These are phyloP conservation scores for Caenorhabditis wallacei DNA, from an alignment of 2,888 invertebrate species.

Conservation along the genomic window DNA sequence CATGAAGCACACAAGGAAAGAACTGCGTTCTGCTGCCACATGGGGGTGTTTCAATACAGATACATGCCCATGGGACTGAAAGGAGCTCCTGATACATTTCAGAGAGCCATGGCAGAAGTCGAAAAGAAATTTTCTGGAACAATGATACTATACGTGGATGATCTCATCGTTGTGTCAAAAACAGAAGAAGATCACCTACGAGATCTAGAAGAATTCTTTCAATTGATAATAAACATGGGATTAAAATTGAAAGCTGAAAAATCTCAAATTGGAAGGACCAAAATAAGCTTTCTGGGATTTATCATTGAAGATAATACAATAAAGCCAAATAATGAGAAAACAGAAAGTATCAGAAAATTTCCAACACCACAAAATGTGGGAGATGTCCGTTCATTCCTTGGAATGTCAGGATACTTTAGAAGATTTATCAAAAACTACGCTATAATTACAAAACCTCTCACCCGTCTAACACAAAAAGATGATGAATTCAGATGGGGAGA, in stretches of 20 bases:
- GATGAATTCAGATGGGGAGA: slow-evolving; percentile 45
- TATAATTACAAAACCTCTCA: slow-evolving; percentile 54
- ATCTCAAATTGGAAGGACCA: slow-evolving; percentile 51
- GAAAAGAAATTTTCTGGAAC: slow-evolving; percentile 10
- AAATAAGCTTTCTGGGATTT: slow-evolving; percentile 69
- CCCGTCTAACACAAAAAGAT: slow-evolving; percentile 53
- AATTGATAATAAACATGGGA: slow-evolving; percentile 39
- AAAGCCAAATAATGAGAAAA: slow-evolving; percentile 60
- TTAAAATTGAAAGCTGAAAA: slow-evolving; percentile 66
- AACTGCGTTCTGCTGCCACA: slow-evolving; percentile 67
- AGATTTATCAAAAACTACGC: slow-evolving; percentile 68
- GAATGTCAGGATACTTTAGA: slow-evolving; percentile 65
- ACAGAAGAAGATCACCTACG: slow-evolving; percentile 64
- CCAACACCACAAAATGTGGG: slow-evolving; percentile 38
- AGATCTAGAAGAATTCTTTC: slow-evolving; percentile 67
- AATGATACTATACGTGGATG: slow-evolving; percentile 67
- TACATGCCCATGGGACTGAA: slow-evolving; percentile 70
- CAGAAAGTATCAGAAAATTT: slow-evolving; percentile 42
- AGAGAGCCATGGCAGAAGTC: slow-evolving; percentile 36
- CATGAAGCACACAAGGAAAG: slow-evolving; percentile 42
- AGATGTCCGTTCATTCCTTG: slow-evolving; percentile 61
- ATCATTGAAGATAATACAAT: slow-evolving; percentile 65
- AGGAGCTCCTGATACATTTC: slow-evolving; percentile 65
- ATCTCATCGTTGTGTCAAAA: slow-evolving; percentile 57
- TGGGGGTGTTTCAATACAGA: slow-evolving; percentile 64